Percentiles rank a stretch among this genome's conserved stretches.
Conservation (phyloP, 64 coral and sea anemone genomes). For the Catalaphyllia jardinei region DNA sequence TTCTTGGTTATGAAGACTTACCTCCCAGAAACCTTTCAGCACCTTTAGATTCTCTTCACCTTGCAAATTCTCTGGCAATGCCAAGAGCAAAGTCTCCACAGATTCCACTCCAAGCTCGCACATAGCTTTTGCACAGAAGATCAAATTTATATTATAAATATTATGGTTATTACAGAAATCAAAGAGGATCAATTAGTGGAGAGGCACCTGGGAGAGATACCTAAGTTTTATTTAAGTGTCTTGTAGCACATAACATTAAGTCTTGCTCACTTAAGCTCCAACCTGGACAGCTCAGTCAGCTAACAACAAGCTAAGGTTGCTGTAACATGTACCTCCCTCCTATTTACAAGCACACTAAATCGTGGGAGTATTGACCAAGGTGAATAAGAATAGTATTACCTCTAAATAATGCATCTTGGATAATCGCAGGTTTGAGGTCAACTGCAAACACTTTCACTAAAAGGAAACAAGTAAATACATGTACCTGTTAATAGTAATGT, state of each 20-base stretch:
- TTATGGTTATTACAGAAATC: too few relatives aligned
- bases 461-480: background rate
- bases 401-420: constrained; percentile 88
- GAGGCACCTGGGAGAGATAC: too few relatives aligned
- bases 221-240: too few relatives aligned
- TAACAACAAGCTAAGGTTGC: too few relatives aligned
- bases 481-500: background rate
- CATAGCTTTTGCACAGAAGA: constrained; percentile 53
- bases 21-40: constrained; percentile 78
- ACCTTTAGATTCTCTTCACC: constrained; percentile 25
- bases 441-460: constrained; percentile 79
- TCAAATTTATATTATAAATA: too few relatives aligned
- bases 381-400: constrained; percentile 22
- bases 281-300: too few relatives aligned
- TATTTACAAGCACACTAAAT: too few relatives aligned
- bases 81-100: constrained; percentile 72
- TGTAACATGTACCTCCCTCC: too few relatives aligned
- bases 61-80: constrained; percentile 51
- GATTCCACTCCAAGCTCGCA: constrained; percentile 88
- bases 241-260: too few relatives aligned
- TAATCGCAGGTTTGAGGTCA: constrained; percentile 61
- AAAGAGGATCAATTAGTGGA: too few relatives aligned
- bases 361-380: too few relatives aligned
- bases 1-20: background rate
- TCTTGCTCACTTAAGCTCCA: too few relatives aligned